Base-by-base conservation (phyloP, 2,888 invertebrate species). In the Drosophila histrio region DNA sequence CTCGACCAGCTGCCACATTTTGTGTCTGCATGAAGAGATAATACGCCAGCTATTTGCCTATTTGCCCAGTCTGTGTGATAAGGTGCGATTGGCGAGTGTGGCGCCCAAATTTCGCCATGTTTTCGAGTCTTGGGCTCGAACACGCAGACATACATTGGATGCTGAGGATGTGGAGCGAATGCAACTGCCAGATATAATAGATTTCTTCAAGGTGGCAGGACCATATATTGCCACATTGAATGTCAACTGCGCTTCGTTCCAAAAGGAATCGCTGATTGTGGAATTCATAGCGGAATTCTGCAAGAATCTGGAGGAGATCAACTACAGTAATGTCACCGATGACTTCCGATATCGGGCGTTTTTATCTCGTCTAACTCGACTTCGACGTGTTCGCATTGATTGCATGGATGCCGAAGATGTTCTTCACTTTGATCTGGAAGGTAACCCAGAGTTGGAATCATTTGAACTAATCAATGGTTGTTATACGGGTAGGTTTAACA, bases 371-470 rank as follows among this genome's bases (percentile, higher is more conserved):
- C 22, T 78, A 44, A 77, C 64, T 2, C 47, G 58, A 6, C 28
- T 84, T 17, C 77, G 70, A 2, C 28, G 47, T 0, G 64, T 84
- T 0, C 52, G 49, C 24, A 82, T 84, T 9, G 70, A 85, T 21
- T 84, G 84, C 34, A 39, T 71, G 63, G 87, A 84, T n/a, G 71
- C 73, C 0, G 84, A 85, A 9, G 87, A 87, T 59, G 87, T 77
- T 8, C 30, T 87, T 0, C 46, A 38, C 13, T 61, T 87, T n/a
- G 62, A 87, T 17, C 21, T 85, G 38, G 53, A 69, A 3, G 15
- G 46, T 0, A 85, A 85, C 21, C 21, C 38, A 7, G 66, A 78
- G 0, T 19, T 85, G 26, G 78, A 85, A 21, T 61, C 66, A 4
- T 85, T 85, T 28, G 80, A 78, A 22, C 46, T 87, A 1, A 38